A percentile compares a stretch with the other conserved stretches of the same genome.
Evolutionary conservation across 2,113 vertebrate genomes (phyloP).

Genomic region (Dasyprocta punctata): DNA sequence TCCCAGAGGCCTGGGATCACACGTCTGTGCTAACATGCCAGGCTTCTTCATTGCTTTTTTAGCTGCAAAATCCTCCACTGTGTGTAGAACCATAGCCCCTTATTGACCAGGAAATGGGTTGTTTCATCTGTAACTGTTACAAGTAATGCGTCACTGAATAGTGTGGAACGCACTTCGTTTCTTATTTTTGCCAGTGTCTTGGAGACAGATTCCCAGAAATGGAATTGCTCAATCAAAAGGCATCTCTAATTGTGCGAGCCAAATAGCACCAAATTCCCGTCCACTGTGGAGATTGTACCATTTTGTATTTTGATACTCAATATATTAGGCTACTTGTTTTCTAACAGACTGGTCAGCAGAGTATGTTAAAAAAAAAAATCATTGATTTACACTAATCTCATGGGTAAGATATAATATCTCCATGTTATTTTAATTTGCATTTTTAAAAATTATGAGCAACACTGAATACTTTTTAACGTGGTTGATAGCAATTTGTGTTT

Average conservation of each 20-base stretch:
- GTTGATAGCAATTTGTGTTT: background rate
- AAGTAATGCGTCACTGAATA: background rate
- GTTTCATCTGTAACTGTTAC: background rate
- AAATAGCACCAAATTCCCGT: background rate
- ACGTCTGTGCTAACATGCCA: background rate
- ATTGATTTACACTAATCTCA: background rate
- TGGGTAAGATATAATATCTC: background rate
- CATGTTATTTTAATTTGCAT: background rate
- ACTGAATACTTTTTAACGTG: background rate
- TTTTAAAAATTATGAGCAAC: background rate
- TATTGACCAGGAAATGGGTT: background rate
- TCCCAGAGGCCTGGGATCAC: background rate
- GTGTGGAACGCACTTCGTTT: background rate
- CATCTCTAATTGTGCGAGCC: too few species aligned
- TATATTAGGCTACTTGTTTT: background rate
- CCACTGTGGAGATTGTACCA: background rate
- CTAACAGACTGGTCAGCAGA: background rate
- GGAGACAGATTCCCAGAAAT: background rate
- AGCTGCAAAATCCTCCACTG: background rate
- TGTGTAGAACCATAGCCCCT: background rate
- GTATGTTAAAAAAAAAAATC: background rate
- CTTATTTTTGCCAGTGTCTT: background rate
- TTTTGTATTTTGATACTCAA: background rate
- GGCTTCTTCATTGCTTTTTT: background rate
- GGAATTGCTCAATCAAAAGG: background rate